These are phyloP conservation scores for Schrankia costaestrigalis DNA, from an alignment of 2,888 invertebrate species.

Conservation along the genomic window DNA sequence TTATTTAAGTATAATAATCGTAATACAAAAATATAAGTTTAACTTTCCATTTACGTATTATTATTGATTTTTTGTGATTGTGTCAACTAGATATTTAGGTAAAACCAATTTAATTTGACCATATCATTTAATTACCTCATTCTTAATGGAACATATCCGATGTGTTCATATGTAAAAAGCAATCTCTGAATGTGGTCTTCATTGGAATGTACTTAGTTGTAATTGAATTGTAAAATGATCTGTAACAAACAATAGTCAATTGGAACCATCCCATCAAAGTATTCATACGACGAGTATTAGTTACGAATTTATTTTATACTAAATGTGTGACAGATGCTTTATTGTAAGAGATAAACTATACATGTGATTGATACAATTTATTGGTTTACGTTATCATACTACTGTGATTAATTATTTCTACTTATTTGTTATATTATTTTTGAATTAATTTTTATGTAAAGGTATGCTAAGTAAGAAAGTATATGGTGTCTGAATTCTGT, in stretches of 20 bases:
- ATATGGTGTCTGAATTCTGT: too few species aligned
- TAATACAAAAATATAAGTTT: too few species aligned
- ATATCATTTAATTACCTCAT: constrained; percentile 26
- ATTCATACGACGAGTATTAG: constrained; percentile 31
- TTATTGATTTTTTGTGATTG: too few species aligned
- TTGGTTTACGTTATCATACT: constrained; percentile 30
- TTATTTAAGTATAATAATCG: too few species aligned
- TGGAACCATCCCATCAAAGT: constrained; percentile 9
- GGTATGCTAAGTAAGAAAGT: constrained; percentile 11
- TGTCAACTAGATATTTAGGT: too few species aligned
- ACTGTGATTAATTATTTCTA: constrained; percentile 53
- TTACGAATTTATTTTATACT: constrained; percentile 12
- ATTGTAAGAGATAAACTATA: constrained; percentile 23
- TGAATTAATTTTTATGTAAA: constrained; percentile 19
- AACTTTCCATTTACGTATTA: too few species aligned
- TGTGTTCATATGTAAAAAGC: constrained; percentile 17
- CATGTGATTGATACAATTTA: constrained; percentile 34
- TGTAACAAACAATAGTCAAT: constrained; percentile 7
- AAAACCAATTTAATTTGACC: constrained; percentile 22
- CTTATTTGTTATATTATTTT: constrained; percentile 45
- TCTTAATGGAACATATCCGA: constrained; percentile 36
- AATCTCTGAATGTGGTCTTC: constrained; percentile 22
- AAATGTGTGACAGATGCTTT: constrained; percentile 28
- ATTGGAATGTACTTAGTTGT: constrained; percentile 15
- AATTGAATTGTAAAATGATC: constrained; percentile 5